Evolutionary conservation across 2,888 invertebrate species (phyloP).

Genomic region (Psylliodes chrysocephalus): DNA sequence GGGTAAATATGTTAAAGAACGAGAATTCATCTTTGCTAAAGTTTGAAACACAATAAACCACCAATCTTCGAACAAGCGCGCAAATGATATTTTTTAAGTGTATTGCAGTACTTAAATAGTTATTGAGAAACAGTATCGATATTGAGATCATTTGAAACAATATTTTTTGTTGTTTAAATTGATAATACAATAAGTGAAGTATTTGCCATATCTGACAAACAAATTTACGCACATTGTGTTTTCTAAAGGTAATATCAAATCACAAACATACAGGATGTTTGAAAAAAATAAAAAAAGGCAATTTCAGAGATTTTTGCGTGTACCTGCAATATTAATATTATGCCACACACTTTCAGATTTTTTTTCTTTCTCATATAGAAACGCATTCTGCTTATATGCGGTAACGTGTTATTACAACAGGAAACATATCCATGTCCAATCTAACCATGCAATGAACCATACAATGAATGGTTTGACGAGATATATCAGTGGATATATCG

Average conservation of each 20-base stretch:
- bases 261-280: background rate
- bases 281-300: background rate
- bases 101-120: background rate
- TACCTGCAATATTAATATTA: too few species aligned
- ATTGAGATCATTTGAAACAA: slow-evolving; percentile 8
- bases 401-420: too few species aligned
- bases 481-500: too few species aligned
- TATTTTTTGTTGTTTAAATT: slow-evolving; percentile 6
- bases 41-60: background rate
- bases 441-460: too few species aligned
- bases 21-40: background rate
- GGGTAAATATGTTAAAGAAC: slow-evolving; percentile 57
- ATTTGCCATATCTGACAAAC: slow-evolving; percentile 12
- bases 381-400: too few species aligned
- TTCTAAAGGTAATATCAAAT: background rate
- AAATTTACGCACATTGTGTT: too few species aligned
- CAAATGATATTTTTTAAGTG: background rate
- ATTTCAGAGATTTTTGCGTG: too few species aligned
- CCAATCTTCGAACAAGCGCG: background rate
- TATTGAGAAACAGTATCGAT: background rate
- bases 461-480: too few species aligned
- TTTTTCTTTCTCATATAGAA: too few species aligned
- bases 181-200: slow-evolving; percentile 8
- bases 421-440: too few species aligned
- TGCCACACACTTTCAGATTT: too few species aligned